Percentiles rank a stretch among this genome's conserved stretches.
Evolutionary conservation across 2,113 vertebrate species (phyloP).

Genomic region (Craseonycteris thonglongyai): DNA sequence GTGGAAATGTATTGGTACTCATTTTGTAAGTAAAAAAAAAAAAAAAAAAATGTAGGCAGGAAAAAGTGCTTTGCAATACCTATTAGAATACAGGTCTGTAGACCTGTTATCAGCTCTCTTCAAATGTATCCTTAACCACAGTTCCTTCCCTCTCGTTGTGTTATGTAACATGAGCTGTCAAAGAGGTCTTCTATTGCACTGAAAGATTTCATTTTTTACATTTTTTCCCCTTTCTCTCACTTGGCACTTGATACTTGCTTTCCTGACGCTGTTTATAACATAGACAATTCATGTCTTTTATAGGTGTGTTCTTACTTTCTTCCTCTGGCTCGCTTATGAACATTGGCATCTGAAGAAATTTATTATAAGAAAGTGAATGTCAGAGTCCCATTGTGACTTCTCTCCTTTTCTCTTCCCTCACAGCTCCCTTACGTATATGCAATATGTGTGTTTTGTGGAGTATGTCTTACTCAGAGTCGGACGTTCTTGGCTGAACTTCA

Average conservation of each 20-base stretch:
- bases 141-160: background rate
- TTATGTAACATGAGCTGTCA: background rate
- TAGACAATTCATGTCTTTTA: background rate
- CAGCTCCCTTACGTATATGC: background rate
- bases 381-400: background rate
- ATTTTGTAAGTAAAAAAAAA: background rate
- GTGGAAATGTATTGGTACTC: background rate
- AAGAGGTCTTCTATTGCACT: background rate
- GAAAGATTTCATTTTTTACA: background rate
- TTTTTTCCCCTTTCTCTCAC: background rate
- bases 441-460: background rate
- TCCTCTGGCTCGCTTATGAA: background rate
- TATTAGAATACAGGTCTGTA: background rate
- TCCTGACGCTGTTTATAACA: background rate
- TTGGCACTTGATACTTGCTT: background rate
- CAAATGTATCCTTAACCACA: background rate
- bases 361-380: background rate
- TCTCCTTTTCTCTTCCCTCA: background rate
- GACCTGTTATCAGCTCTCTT: background rate
- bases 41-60: background rate
- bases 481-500: slow-evolving; percentile 39
- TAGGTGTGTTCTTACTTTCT: background rate
- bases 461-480: background rate
- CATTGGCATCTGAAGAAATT: background rate
- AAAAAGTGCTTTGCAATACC: background rate